phyloP scores from a whole-genome alignment of 2,113 vertebrate genomes.

The Bufo gargarizans region DNA sequence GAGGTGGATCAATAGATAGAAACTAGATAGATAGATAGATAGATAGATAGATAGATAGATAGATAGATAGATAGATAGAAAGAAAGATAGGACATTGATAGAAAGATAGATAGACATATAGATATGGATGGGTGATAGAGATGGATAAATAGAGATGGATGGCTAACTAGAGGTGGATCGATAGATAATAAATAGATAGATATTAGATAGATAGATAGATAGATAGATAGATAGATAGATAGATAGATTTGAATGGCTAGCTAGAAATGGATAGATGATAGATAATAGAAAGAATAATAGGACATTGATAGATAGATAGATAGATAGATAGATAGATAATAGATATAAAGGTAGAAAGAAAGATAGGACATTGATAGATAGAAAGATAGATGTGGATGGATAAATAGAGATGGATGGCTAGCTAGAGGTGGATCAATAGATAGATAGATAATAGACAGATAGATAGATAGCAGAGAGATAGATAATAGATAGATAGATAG shows the following conservation, averaged over 20 bases:
- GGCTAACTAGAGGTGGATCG: neutral
- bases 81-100: too few species aligned
- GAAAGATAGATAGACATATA: neutral
- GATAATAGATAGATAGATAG: too few species aligned
- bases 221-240: constrained; percentile 17
- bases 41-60: neutral
- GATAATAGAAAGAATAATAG: too few species aligned
- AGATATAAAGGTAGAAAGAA: neutral
- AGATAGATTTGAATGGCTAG: neutral
- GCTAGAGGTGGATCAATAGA: too few species aligned
- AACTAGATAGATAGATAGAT: neutral
- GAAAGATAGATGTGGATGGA: neutral
- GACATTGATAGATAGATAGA: constrained; percentile 14
- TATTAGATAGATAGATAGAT: neutral
- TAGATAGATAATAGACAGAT: too few species aligned
- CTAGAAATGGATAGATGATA: too few species aligned
- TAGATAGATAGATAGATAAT: neutral
- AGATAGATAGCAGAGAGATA: too few species aligned
- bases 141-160: neutral
- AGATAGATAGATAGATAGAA: neutral
- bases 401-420: too few species aligned
- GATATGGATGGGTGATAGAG: neutral
- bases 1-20: neutral
- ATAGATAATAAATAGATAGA: neutral
- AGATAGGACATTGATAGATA: neutral